phyloP scores from a whole-genome alignment of 1,140 invertebrate species.

The Drosophila carrolli region DNA sequence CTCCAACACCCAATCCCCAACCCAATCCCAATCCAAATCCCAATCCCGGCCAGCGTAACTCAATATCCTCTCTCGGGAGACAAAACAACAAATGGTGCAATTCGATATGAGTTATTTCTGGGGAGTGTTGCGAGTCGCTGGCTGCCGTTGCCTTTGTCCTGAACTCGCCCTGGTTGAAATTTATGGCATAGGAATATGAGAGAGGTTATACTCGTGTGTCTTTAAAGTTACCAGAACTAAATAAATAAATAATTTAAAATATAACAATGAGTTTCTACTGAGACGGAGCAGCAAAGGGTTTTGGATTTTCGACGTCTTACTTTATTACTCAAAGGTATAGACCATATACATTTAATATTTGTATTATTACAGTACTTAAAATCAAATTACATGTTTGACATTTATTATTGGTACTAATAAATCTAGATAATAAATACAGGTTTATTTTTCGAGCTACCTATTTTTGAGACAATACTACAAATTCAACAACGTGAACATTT shows the following conservation, averaged over 20 bases:
- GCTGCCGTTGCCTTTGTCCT: conserved; percentile 32
- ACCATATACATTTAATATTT: too few species aligned
- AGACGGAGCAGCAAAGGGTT: not conserved
- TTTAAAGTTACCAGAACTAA: conserved; percentile 51
- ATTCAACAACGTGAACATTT: not conserved
- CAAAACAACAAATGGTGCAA: conserved; percentile 77
- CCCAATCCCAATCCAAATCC: conserved; percentile 9
- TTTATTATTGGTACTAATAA: too few species aligned
- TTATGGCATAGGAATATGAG: conserved; percentile 43
- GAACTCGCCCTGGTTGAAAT: conserved; percentile 25
- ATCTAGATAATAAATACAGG: too few species aligned
- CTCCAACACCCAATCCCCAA: conserved; percentile 19
- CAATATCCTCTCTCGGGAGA: conserved; percentile 62
- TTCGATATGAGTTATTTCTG: conserved; percentile 68
- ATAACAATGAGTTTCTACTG: conserved; percentile 7
- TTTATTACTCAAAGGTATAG: too few species aligned
- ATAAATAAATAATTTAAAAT: conserved; percentile 35
- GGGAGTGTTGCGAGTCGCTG: conserved; percentile 43
- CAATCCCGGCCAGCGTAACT: conserved; percentile 50
- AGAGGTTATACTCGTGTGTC: conserved; percentile 29
- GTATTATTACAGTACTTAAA: too few species aligned
- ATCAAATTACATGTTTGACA: too few species aligned
- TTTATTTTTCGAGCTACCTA: too few species aligned
- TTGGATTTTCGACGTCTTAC: too few species aligned
- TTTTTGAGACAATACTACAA: not conserved